These are phyloP conservation scores for Ethmia dodecea DNA, from an alignment of 2,888 invertebrate species.

Conservation along the genomic window DNA sequence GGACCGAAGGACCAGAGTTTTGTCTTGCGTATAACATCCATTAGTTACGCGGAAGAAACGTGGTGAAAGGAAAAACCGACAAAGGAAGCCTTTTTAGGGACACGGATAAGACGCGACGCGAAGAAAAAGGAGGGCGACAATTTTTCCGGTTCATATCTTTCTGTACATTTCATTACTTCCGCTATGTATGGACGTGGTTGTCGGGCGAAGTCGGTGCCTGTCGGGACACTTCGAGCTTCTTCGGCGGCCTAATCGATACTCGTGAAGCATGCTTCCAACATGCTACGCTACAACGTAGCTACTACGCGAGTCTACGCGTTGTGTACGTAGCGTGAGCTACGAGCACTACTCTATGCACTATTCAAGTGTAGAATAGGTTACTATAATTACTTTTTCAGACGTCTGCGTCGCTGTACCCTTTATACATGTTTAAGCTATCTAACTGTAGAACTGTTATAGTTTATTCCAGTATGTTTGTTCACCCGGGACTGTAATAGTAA, in stretches of 20 bases:
- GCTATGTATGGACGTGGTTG: constrained; percentile 58
- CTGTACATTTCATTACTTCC: constrained; percentile 76
- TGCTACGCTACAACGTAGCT: constrained; percentile 37
- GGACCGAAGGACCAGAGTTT: constrained; percentile 26
- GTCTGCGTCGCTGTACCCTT: too few species aligned
- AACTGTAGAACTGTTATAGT: too few species aligned
- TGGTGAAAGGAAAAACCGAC: constrained; percentile 56
- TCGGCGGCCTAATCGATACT: constrained; percentile 66
- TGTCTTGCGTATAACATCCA: constrained; percentile 38
- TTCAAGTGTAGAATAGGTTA: too few species aligned
- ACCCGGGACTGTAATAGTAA: too few species aligned
- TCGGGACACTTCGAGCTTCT: constrained; percentile 41
- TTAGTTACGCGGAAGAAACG: constrained; percentile 41
- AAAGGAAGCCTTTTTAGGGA: constrained; percentile 51
- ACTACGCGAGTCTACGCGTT: constrained; percentile 61
- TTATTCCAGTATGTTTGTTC: too few species aligned
- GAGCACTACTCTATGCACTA: not conserved
- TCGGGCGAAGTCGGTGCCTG: constrained; percentile 39
- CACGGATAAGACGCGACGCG: constrained; percentile 55
- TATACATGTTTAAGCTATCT: too few species aligned
- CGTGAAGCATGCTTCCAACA: constrained; percentile 46
- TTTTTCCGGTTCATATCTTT: constrained; percentile 76
- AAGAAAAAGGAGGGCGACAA: constrained; percentile 69
- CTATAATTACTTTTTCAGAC: too few species aligned
- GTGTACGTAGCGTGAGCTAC: constrained; percentile 24